Base-by-base conservation (phyloP, 2,888 invertebrate genomes). In the Dolichomitus sp. region DNA sequence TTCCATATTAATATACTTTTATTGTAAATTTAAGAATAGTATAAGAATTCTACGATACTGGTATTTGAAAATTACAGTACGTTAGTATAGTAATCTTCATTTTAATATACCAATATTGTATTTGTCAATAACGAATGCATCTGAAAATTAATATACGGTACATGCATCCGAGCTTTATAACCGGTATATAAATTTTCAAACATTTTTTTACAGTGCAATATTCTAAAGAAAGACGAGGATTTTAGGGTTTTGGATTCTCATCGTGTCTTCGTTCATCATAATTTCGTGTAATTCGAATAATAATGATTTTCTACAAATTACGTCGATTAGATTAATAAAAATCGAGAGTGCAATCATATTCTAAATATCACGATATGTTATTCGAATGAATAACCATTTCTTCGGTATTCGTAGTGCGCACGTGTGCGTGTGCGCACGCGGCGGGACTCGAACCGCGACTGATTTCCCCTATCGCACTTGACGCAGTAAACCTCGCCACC, bases 401-500 rank as follows among this genome's bases (percentile, higher is more conserved):
- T 42, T 3, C 42, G 40, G 37, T 33, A 14, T 59, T 59, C 17
- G 59, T 9, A 5, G 57, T 57, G 59, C 59, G 63, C 12, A 23
- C 40, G 42, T 63, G 42, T 42, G 63, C 63, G 63, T 42, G 63
- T 88, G 88, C 86, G 86, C 85, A 81, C 89, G 87, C 89, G 89
- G 88, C 88, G 89, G 87, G 87, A 88, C 86, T 90, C 88, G 88
- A 89, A 88, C 89, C 89, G 88, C 90, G 89, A 90, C 89, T 90
- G 90, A 76, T 90, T 89, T 90, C 88, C 89, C 89, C 90, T 90
- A 90, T 89, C 90, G 79, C 68, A 83, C 80, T 83, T 68, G 75
- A 72, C 54, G 57, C 79, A 72, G 65, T 45, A 50, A 27, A 12
- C 45, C 37, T 14, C 61, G 68, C 17, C 50, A 77, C 40, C 73